These are phyloP conservation scores for Oncopeltus fasciatus DNA, from an alignment of 1,140 invertebrate species.

Conservation along the genomic window DNA sequence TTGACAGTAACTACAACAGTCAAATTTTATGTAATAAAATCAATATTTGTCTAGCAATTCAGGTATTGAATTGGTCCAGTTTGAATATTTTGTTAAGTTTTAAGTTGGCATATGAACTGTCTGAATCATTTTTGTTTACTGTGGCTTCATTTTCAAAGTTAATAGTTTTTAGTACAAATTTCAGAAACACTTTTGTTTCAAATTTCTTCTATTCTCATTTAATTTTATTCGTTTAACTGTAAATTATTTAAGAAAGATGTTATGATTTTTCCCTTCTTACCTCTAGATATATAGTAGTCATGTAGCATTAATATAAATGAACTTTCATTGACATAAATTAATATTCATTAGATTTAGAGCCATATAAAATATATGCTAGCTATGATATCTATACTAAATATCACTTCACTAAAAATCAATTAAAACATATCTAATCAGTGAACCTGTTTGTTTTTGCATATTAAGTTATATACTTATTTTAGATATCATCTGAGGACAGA, in stretches of 20 bases:
- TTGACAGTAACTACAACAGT: not conserved
- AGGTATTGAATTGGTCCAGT: not conserved
- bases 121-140: not conserved
- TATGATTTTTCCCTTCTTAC: too few relatives aligned
- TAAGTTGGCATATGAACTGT: not conserved
- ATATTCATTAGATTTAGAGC: not conserved
- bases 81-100: not conserved
- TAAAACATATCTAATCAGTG: not conserved
- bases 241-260: too few relatives aligned
- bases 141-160: not conserved
- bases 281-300: too few relatives aligned
- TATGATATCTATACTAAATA: too few relatives aligned
- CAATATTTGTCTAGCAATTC: not conserved
- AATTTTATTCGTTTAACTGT: too few relatives aligned
- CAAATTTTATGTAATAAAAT: not conserved
- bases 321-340: not conserved
- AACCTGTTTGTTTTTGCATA: not conserved
- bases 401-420: not conserved
- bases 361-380: too few relatives aligned
- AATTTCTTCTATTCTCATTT: too few relatives aligned
- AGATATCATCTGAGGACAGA: not conserved
- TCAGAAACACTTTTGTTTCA: too few relatives aligned
- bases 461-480: not conserved
- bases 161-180: not conserved
- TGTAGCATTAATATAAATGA: too few relatives aligned